Conservation (phyloP, 2,888 invertebrate species). For the Drosophila stalkeri region DNA sequence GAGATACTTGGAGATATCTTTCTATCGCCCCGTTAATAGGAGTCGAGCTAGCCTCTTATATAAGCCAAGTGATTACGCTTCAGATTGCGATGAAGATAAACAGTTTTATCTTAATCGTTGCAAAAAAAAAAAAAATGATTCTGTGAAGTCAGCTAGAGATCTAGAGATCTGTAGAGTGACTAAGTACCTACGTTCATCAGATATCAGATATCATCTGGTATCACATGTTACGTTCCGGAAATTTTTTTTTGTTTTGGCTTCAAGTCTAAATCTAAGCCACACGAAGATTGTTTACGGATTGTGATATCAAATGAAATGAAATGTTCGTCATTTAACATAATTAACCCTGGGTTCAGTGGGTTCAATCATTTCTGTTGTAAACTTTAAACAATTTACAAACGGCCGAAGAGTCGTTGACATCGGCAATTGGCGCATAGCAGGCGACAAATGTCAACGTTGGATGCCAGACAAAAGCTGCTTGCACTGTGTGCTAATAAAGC, state of each 20-base stretch:
- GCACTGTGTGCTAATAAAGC: not conserved
- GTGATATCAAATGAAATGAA: constrained; percentile 5
- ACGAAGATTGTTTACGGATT: constrained; percentile 12
- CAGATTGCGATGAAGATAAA: constrained; percentile 14
- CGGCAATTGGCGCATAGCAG: constrained; percentile 4
- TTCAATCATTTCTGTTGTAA: constrained; percentile 42
- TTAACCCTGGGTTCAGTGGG: constrained; percentile 59
- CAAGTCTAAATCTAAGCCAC: not conserved
- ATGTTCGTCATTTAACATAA: constrained; percentile 65
- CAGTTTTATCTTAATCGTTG: constrained; percentile 41
- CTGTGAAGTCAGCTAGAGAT: not conserved
- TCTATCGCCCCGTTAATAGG: not conserved
- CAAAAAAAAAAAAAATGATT: constrained; percentile 2
- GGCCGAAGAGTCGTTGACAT: constrained; percentile 47
- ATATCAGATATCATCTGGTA: constrained; percentile 3
- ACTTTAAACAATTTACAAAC: constrained; percentile 31
- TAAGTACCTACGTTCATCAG: not conserved
- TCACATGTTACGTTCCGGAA: constrained; percentile 43
- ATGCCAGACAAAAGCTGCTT: constrained; percentile 30
- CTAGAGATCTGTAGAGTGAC: constrained; percentile 1
- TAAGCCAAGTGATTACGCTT: constrained; percentile 25
- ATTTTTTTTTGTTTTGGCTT: constrained; percentile 1
- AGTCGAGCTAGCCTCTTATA: constrained; percentile 9
- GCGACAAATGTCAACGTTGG: constrained; percentile 18
- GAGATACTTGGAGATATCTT: no score